These are phyloP conservation scores for Cyprinodon variegatus DNA, from an alignment of 2,113 vertebrate genomes.

Conservation along the genomic window DNA sequence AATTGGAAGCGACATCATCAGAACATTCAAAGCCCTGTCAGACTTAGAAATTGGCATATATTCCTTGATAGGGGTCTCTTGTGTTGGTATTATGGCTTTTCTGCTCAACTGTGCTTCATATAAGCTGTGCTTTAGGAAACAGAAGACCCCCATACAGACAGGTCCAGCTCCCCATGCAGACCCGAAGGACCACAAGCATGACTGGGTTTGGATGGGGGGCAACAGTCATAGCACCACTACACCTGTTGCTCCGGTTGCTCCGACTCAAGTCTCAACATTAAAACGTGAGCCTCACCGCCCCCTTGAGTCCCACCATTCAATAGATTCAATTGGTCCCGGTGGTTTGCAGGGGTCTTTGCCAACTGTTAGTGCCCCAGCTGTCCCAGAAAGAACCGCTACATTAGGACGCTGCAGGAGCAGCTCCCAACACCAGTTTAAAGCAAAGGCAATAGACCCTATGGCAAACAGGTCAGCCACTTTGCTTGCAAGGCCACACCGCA, in stretches of 20 bases:
- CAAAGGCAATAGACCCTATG: slow-evolving; percentile 50
- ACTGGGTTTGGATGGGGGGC: slow-evolving; percentile 90
- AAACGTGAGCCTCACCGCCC: slow-evolving; percentile 61
- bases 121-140: slow-evolving; percentile 82
- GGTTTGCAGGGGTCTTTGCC: slow-evolving; percentile 41
- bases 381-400: slow-evolving; percentile 84
- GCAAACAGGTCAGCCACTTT: slow-evolving; percentile 68
- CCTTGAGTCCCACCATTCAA: slow-evolving; percentile 48
- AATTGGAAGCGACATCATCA: slow-evolving; percentile 78
- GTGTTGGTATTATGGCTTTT: slow-evolving; percentile 89
- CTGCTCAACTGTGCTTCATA: slow-evolving; percentile 89
- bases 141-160: slow-evolving; percentile 82
- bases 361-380: slow-evolving; percentile 36
- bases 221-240: slow-evolving; percentile 60
- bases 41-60: slow-evolving; percentile 95
- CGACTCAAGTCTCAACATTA: slow-evolving; percentile 76
- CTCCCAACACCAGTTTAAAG: slow-evolving; percentile 66
- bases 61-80: slow-evolving; percentile 87
- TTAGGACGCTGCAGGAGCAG: slow-evolving; percentile 72
- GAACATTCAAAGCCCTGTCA: slow-evolving; percentile 79
- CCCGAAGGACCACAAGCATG: slow-evolving; percentile 85
- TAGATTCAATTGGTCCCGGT: slow-evolving; percentile 47
- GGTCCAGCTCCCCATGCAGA: slow-evolving; percentile 77
- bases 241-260: slow-evolving; percentile 69
- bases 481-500: slow-evolving; percentile 74